Base-by-base conservation (phyloP, 2,888 invertebrate genomes). In the Slavum lentiscoides region DNA sequence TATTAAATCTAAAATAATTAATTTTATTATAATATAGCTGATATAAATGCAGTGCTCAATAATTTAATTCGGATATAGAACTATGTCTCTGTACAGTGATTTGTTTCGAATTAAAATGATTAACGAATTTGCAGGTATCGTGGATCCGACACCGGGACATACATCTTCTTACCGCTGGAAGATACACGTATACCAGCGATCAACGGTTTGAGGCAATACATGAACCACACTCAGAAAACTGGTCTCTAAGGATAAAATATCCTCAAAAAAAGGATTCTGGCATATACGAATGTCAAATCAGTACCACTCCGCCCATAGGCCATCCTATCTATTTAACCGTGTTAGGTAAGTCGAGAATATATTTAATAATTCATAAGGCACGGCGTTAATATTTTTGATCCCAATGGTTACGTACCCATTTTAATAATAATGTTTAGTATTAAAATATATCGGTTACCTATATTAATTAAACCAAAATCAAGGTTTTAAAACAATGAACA, bases 231-330 rank as follows among this genome's bases (percentile, higher is more conserved):
- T 92, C 93, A 76, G 94, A 95, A 87, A 94, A 94, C 87, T 94
- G 94, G 94, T 92, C 93, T 74, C 88, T 95, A 82, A 90, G 92
- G 85, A 92, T 92, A 86, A 89, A 91, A 83, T 92, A 92, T 86
- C 91, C 92, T 11, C 92, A 92, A 86, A 89, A 90, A 83, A 91
- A 91, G 85, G 93, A 93, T 86, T 90, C 91, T 3, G 93, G 93
- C 61, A 90, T 93, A 85, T 95, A 95, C 87, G 95, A 95, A 89
- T 95, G 95, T 87, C 95, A 95, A 89, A 94, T 95, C 86, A 94
- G 94, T 84, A 95, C 95, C 74, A 95, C 95, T 83, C 95, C 95
- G 74, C 94, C 94, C 82, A 91, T 94, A 73, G 94, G 94, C 64
- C 93, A 94, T 87, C 91, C 92, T 39, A 91, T 95, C 81, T 91